These are phyloP conservation scores for Polypedilum vanderplanki DNA, from an alignment of 1,140 invertebrate species.

Conservation along the genomic window DNA sequence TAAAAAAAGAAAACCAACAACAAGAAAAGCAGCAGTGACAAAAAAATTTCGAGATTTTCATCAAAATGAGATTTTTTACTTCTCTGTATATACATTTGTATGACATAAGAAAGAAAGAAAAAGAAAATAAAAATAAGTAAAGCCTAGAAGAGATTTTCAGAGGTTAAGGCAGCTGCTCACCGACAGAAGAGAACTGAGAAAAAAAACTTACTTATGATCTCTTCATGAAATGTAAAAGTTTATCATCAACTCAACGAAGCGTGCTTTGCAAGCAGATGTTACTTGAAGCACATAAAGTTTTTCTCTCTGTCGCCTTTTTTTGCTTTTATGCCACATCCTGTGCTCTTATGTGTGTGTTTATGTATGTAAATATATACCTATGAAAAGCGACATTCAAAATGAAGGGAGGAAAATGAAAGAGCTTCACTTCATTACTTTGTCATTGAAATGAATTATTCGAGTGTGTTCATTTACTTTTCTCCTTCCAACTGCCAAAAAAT, in stretches of 20 bases:
- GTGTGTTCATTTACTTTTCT: neutral
- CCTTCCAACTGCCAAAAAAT: neutral
- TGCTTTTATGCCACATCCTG: neutral
- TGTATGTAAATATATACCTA: neutral
- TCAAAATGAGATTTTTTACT: too few relatives aligned
- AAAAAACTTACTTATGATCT: neutral
- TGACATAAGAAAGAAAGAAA: too few relatives aligned
- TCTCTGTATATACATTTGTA: too few relatives aligned
- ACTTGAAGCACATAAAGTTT: neutral
- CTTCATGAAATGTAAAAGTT: constrained; percentile 12
- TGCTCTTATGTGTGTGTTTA: neutral
- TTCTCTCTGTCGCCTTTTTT: neutral
- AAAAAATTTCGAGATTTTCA: too few relatives aligned
- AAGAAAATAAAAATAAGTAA: too few relatives aligned
- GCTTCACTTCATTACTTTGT: constrained; percentile 17
- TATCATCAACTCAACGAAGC: constrained; percentile 16
- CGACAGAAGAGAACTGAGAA: too few relatives aligned
- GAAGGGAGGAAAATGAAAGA: neutral
- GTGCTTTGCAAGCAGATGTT: constrained; percentile 16
- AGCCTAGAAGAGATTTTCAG: too few relatives aligned
- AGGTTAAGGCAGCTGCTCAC: too few relatives aligned
- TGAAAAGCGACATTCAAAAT: neutral
- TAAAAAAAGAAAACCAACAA: too few relatives aligned
- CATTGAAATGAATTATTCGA: constrained; percentile 13
- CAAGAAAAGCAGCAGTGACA: too few relatives aligned